Base-by-base conservation (phyloP, 2,888 invertebrate species). In the Euclidia mi region DNA sequence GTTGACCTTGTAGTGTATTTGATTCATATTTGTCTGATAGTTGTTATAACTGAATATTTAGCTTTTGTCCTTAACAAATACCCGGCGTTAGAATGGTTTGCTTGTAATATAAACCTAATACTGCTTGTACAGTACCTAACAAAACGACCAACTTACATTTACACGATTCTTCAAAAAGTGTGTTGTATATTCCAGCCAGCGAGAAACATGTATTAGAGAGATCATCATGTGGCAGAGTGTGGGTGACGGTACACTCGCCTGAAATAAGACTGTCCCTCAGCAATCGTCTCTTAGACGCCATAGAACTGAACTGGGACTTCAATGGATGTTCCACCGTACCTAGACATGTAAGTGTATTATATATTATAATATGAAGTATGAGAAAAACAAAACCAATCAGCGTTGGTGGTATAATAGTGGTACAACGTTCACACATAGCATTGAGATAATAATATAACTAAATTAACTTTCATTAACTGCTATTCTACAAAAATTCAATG, bases 301-400 rank as follows among this genome's bases (percentile, higher is more conserved):
- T 95, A 37, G 95, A 95, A 65, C 88, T 95, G 35, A 95, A 95
- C 75, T 95, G 95, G 95, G 92, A 95, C 73, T 92, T 94, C 74
- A 85, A 69, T 29, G 86, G 86, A 9, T 95, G 95, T 65, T 81
- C 87, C 10, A 76, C 58, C 31, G 41, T 85, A 32, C 94, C 94
- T 3, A 84, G 63, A 78, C 89, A 90, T 82, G 94, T 94, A 60
- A 83, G 78, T 64, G n/a, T n/a, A n/a, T n/a, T n/a, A n/a, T n/a
- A n/a, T n/a, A n/a, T n/a, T n/a, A n/a, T n/a, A n/a, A n/a, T n/a
- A n/a, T n/a, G n/a, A n/a, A n/a, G n/a, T n/a, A n/a, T n/a, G n/a
- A n/a, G n/a, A n/a, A n/a, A n/a, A n/a, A n/a, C n/a, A n/a, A n/a
- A n/a, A n/a, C n/a, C n/a, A n/a, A n/a, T n/a, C n/a, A n/a, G n/a